phyloP scores from a whole-genome alignment of 2,888 invertebrate species.

The Oscheius myriophilus region DNA sequence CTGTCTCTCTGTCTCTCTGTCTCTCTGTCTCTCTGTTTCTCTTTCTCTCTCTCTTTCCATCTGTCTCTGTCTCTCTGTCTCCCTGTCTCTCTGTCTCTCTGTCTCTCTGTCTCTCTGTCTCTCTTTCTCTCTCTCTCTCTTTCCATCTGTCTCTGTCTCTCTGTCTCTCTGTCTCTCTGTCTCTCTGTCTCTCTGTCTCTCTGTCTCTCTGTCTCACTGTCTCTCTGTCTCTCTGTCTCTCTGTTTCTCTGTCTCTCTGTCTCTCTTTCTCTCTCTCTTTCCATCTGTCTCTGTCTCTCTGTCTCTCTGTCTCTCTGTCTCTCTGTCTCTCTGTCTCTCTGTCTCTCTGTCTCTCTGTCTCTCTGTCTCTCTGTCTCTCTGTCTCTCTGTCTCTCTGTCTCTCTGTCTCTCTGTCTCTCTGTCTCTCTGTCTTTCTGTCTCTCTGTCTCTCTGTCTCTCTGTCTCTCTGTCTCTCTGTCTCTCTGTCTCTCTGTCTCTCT shows the following conservation, averaged over 20 bases:
- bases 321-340: not conserved
- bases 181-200: not conserved
- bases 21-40: not conserved
- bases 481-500: constrained; percentile 10
- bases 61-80: not conserved
- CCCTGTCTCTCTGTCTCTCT: not conserved
- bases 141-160: not conserved
- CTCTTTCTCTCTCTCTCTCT: not conserved
- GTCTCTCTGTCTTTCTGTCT: not conserved
- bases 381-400: not conserved
- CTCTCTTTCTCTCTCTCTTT: constrained; percentile 1
- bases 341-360: not conserved
- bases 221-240: not conserved
- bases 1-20: not conserved
- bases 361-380: constrained; percentile 1
- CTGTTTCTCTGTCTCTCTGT: not conserved
- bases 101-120: not conserved
- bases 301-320: not conserved
- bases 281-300: too few species aligned
- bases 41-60: not conserved
- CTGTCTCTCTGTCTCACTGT: not conserved
- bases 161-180: not conserved
- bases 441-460: not conserved
- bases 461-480: not conserved
- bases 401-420: not conserved